Conservation (phyloP, 1,140 invertebrate species). For the Drosophila subpulchrella region DNA sequence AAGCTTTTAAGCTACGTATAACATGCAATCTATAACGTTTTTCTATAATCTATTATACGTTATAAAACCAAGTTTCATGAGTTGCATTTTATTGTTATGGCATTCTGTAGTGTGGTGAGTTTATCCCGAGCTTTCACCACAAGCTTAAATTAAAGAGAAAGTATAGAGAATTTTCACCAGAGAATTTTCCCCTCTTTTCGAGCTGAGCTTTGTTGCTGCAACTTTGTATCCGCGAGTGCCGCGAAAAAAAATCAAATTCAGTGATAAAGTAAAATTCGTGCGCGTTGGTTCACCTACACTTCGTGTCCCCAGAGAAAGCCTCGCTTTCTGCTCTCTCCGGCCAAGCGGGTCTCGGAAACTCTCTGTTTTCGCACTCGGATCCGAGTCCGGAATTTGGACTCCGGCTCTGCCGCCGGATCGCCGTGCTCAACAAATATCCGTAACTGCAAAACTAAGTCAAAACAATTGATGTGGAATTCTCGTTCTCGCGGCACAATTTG, state of each 20-base stretch:
- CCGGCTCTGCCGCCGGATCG: constrained; percentile 47
- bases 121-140: too few species aligned
- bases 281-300: constrained; percentile 64
- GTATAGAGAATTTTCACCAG: not conserved
- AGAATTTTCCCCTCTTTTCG: constrained; percentile 10
- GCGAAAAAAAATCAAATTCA: constrained; percentile 73
- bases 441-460: constrained; percentile 35
- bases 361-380: constrained; percentile 37
- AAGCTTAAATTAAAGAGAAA: too few species aligned
- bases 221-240: constrained; percentile 2
- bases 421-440: constrained; percentile 9
- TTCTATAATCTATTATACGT: too few species aligned
- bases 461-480: constrained; percentile 40
- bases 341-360: constrained; percentile 35
- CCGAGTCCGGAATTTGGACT: constrained; percentile 53
- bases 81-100: not conserved
- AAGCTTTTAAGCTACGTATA: too few species aligned
- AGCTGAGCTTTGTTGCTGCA: constrained; percentile 20
- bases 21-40: too few species aligned
- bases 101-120: too few species aligned
- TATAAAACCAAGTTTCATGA: too few species aligned
- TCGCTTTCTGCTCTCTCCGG: constrained; percentile 20
- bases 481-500: constrained; percentile 27
- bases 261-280: constrained; percentile 71
- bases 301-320: constrained; percentile 51